These are phyloP conservation scores for Hiodon tergisus DNA, from an alignment of 2,113 vertebrate genomes.

Conservation along the genomic window DNA sequence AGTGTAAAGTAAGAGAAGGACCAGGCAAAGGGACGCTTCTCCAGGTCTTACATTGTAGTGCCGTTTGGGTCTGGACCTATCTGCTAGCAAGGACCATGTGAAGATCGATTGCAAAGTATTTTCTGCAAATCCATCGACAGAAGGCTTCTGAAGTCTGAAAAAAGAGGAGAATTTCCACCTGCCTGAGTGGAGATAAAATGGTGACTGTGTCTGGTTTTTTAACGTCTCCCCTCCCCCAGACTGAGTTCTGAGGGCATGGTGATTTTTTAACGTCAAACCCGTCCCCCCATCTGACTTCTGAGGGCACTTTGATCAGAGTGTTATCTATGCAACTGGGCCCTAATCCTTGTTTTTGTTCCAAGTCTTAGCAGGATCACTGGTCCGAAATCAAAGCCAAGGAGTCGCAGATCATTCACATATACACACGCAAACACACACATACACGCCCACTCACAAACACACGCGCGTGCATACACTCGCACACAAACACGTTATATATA, in stretches of 20 bases:
- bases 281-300: slow-evolving; percentile 53
- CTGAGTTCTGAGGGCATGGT: slow-evolving; percentile 19
- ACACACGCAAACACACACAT: no score
- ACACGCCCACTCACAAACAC: no score
- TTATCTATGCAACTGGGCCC: slow-evolving; percentile 64
- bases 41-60: slow-evolving; percentile 34
- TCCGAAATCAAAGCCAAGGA: slow-evolving; percentile 65
- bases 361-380: slow-evolving; percentile 66
- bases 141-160: slow-evolving; percentile 48
- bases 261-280: slow-evolving; percentile 60
- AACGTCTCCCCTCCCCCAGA: neutral
- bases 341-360: slow-evolving; percentile 69
- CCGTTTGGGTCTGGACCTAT: slow-evolving; percentile 41
- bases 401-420: slow-evolving; percentile 43
- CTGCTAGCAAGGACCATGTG: slow-evolving; percentile 38
- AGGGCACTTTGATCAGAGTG: slow-evolving; percentile 67
- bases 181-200: slow-evolving; percentile 55
- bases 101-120: slow-evolving; percentile 51
- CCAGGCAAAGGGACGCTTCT: slow-evolving; percentile 23
- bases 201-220: slow-evolving; percentile 33
- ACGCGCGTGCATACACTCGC: no score
- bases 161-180: slow-evolving; percentile 55
- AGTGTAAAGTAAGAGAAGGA: slow-evolving; percentile 12
- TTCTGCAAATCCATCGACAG: slow-evolving; percentile 49
- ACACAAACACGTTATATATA: no score